Evolutionary conservation across 2,888 invertebrate species (phyloP), one percentile per base, ranked within the genome.

Genomic region (Drosophila testacea): DNA sequence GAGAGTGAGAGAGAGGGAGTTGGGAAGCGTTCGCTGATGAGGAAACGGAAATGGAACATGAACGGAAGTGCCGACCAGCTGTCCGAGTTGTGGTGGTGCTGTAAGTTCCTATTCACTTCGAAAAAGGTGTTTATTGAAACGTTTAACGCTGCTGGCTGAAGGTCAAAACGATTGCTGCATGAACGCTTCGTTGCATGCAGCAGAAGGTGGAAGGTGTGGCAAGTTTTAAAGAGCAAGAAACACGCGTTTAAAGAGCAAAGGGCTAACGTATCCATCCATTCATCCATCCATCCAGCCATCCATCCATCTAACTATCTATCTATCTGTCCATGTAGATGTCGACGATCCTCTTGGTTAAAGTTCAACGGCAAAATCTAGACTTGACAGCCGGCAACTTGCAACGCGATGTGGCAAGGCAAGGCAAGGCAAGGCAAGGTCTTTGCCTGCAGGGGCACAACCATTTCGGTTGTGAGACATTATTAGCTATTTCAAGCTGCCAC

Each of bases 41-140:
- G 83, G 69, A 83, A 88, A 61, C 81, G 88, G 88, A 88, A 88
- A 79, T 83, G 86, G 75, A 81, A 79, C 73, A 80, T 66, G 44
- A 83, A 50, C 84, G 88, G 80, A 84, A 84, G 56, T 80, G 74
- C 69, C 64, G 62, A 41, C 57, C 72, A 60, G 65, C 69, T 42
- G 63, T 57, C 54, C 50, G 55, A 59, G 22, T 28, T 60, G 44
- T 48, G 61, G 38, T 46, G 50, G 38, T 46, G 50, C 34, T 47
- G 55, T 38, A 11, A 30, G 51, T 36, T 60, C n/a, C 41, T 38
- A 3, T 22, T 30, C 38, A 11, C 57, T 22, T 34, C 13, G 30
- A n/a, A 22, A 51, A 61, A 77, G 67, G 74, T 62, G 74, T 65
- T 70, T 60, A 70, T 64, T 62, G 78, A 67, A 77, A 64, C 63